Percentiles rank a stretch among this genome's conserved stretches.
Conservation (phyloP, 2,888 invertebrate species). For the Micropterix aruncella region DNA sequence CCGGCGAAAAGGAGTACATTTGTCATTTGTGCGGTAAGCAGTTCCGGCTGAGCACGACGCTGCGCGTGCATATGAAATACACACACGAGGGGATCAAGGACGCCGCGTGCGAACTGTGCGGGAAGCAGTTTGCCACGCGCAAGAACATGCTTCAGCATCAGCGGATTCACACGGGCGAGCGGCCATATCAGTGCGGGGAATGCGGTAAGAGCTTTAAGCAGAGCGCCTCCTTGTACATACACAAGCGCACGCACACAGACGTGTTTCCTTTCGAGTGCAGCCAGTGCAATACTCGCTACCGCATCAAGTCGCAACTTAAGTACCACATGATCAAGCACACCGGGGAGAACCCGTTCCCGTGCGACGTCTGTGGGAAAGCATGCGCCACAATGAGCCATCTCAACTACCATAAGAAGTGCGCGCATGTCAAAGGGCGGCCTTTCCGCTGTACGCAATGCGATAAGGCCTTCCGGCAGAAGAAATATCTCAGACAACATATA, state of each 20-base stretch:
- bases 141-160: slow-evolving; percentile 31
- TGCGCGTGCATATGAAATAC: slow-evolving; percentile 31
- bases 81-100: slow-evolving; percentile 36
- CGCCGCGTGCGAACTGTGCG: slow-evolving; percentile 34
- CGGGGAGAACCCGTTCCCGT: slow-evolving; percentile 25
- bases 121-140: slow-evolving; percentile 31
- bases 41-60: slow-evolving; percentile 35
- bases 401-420: slow-evolving; percentile 8
- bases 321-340: slow-evolving; percentile 32
- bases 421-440: slow-evolving; percentile 9
- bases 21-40: slow-evolving; percentile 39
- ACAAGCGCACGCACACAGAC: slow-evolving; percentile 33
- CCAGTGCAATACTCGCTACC: slow-evolving; percentile 34
- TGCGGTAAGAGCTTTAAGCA: slow-evolving; percentile 40
- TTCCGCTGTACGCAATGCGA: slow-evolving; percentile 8
- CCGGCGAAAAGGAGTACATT: slow-evolving; percentile 34
- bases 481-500: slow-evolving; percentile 9
- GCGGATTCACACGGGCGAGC: slow-evolving; percentile 27
- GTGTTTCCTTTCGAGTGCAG: slow-evolving; percentile 18
- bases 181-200: slow-evolving; percentile 27
- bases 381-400: slow-evolving; percentile 17
- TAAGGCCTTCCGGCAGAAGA: slow-evolving; percentile 11
- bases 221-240: slow-evolving; percentile 36
- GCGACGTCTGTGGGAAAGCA: slow-evolving; percentile 23
- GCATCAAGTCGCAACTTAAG: slow-evolving; percentile 30